Conservation (phyloP, 2,888 invertebrate species). For the Nephrotoma flavescens region DNA sequence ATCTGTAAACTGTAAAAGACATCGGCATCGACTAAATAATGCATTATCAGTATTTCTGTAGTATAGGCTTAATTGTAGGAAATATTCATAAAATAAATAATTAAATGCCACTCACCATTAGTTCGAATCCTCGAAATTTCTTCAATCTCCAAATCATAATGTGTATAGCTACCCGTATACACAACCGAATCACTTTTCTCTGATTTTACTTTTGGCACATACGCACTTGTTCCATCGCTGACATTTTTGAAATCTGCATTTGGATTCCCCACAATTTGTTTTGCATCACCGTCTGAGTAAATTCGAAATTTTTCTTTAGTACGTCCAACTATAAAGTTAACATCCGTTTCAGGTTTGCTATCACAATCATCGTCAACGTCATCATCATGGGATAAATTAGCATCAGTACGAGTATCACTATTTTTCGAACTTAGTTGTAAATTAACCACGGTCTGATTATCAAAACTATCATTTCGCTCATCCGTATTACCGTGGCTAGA, state of each 20-base stretch:
- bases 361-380: neutral
- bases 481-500: neutral
- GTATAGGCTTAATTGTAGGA: no score
- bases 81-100: no score
- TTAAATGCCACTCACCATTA: slow-evolving; percentile 7
- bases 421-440: neutral
- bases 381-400: neutral
- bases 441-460: neutral
- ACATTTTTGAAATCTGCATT: neutral
- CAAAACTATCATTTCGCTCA: neutral
- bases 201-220: slow-evolving; percentile 7
- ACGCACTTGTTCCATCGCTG: neutral
- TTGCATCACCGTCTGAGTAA: neutral
- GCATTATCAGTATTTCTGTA: no score
- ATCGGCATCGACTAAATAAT: no score
- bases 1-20: no score
- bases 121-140: slow-evolving; percentile 14
- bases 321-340: neutral
- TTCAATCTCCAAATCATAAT: slow-evolving; percentile 12
- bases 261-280: neutral
- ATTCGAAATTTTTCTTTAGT: neutral
- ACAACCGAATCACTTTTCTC: slow-evolving; percentile 14
- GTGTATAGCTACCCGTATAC: slow-evolving; percentile 12
- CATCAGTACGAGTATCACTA: neutral
- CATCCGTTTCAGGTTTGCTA: neutral